A percentile compares a stretch with the other conserved stretches of the same genome.
Conservation (phyloP, 2,113 vertebrate species). For the Pygoscelis antarcticus region DNA sequence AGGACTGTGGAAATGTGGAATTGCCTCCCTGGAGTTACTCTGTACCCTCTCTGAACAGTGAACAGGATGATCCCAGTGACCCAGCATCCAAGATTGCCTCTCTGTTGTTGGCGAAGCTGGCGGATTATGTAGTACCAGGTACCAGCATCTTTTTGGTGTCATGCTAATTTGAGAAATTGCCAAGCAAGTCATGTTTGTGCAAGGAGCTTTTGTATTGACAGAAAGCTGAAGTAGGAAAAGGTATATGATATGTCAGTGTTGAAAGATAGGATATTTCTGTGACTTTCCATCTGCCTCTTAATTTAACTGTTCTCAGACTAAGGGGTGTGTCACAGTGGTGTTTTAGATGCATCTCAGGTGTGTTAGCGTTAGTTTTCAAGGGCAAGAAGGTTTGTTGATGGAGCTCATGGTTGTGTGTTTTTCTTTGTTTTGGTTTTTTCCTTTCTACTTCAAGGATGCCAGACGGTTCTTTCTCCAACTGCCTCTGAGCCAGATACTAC, state of each 20-base stretch:
- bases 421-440: neutral
- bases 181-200: neutral
- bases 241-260: neutral
- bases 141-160: neutral
- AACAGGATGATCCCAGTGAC: slow-evolving; percentile 93
- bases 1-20: slow-evolving; percentile 96
- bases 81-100: slow-evolving; percentile 96
- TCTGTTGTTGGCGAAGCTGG: slow-evolving; percentile 91
- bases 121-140: slow-evolving; percentile 99
- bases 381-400: neutral
- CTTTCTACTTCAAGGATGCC: slow-evolving; percentile 81
- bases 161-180: neutral
- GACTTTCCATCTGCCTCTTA: neutral
- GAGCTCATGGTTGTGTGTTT: neutral
- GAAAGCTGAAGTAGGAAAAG: neutral
- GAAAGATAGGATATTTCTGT: neutral
- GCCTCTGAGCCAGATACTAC: slow-evolving; percentile 91
- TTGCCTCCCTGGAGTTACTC: slow-evolving; percentile 97
- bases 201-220: neutral
- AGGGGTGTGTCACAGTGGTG: neutral
- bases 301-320: neutral
- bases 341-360: neutral
- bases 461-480: slow-evolving; percentile 95
- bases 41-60: slow-evolving; percentile 88
- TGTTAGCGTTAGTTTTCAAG: neutral